phyloP scores from a whole-genome alignment of 92 coral and sea anemone species.

The Porites rus region DNA sequence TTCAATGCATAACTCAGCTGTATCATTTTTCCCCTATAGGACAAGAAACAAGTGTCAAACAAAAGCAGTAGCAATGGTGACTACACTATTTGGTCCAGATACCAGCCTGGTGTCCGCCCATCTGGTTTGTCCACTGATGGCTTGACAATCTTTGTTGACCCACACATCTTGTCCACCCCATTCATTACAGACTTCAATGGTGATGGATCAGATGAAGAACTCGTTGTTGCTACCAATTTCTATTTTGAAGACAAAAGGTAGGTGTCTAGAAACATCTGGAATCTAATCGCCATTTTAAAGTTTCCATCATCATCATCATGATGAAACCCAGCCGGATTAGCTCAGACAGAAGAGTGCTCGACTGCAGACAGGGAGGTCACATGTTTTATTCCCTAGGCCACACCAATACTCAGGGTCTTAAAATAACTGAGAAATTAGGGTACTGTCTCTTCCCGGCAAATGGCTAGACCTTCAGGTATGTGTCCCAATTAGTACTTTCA shows the following conservation, averaged over 20 bases:
- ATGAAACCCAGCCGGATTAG: no score
- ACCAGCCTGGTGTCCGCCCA: conserved; percentile 66
- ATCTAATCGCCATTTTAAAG: neutral
- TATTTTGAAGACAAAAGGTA: conserved; percentile 90
- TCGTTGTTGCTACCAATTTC: conserved; percentile 84
- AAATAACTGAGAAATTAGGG: no score
- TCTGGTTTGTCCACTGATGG: conserved; percentile 84
- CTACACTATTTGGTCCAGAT: conserved; percentile 62
- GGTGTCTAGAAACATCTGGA: neutral
- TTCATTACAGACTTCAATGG: conserved; percentile 88
- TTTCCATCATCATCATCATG: no score
- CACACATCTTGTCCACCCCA: conserved; percentile 94
- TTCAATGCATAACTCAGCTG: no score
- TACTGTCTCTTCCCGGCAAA: no score
- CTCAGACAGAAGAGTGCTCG: neutral
- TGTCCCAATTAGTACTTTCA: no score
- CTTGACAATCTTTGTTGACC: conserved; percentile 77
- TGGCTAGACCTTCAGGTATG: no score
- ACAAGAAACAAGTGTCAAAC: conserved; percentile 14
- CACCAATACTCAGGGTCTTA: neutral
- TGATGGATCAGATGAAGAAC: conserved; percentile 85
- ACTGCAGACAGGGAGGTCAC: neutral
- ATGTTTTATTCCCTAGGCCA: neutral
- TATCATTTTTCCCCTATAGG: neutral
- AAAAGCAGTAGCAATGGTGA: conserved; percentile 3